phyloP scores from a whole-genome alignment of 2,113 vertebrate genomes.

The Nothoprocta perdicaria region DNA sequence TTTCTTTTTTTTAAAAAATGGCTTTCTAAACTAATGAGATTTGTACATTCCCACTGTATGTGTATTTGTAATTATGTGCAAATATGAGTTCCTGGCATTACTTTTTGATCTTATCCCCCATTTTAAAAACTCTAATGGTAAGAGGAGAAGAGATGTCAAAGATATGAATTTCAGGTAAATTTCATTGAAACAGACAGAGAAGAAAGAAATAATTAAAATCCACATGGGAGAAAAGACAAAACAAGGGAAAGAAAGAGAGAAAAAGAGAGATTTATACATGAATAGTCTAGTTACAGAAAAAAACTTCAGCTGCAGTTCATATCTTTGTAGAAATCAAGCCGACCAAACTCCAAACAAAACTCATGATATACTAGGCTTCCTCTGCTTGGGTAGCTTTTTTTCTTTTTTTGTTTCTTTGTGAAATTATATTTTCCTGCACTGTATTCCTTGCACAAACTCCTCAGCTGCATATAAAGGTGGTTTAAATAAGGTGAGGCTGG shows the following conservation, averaged over 20 bases:
- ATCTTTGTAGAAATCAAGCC: neutral
- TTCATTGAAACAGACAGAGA: neutral
- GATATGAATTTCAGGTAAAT: neutral
- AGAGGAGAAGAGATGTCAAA: neutral
- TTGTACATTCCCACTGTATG: neutral
- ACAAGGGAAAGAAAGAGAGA: neutral
- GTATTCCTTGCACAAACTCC: neutral
- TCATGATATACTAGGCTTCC: neutral
- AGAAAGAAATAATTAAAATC: constrained; percentile 21
- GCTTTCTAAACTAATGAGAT: constrained; percentile 22
- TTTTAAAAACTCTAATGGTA: neutral
- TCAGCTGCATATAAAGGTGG: neutral
- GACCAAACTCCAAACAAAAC: neutral
- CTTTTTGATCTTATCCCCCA: neutral
- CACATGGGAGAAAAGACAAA: neutral
- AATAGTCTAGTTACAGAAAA: neutral
- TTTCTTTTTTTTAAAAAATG: neutral
- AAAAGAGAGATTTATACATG: neutral
- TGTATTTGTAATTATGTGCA: neutral
- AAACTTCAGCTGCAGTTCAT: neutral
- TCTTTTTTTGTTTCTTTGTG: neutral
- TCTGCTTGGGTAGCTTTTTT: neutral
- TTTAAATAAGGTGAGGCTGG: neutral
- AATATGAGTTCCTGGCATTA: neutral
- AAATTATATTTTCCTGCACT: neutral